Base-by-base conservation (phyloP, 2,797 vertebrate species). In the Tinamus major region DNA sequence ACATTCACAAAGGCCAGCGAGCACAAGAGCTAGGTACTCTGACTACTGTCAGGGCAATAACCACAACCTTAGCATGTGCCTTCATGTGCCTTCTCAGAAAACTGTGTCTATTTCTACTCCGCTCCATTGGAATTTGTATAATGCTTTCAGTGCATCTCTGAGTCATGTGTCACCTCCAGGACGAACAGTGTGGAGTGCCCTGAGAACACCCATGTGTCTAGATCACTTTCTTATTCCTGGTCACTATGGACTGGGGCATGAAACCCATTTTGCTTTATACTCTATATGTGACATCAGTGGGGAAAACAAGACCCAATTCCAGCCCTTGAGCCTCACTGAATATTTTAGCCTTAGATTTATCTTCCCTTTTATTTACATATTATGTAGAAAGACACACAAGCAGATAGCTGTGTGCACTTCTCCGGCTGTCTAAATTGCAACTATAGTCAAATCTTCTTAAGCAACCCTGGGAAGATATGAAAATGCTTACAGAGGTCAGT, bases 121-220 rank as follows among this genome's bases (percentile, higher is more conserved):
- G 9, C 16, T 48, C 67, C 63, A 18, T 13, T 49, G 53, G 29
- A 46, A 51, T 26, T 83, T 46, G 51, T 6, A 1, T 35, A 48
- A 29, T 5, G 20, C 48, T 24, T 87, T 27, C n/a, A 83, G 42
- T 9, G 7, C 15, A 67, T 19, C 10, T 46, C 21, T 44, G 26
- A 56, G 24, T 53, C 14, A 68, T 29, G 33, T 42, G 13, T n/a
- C 33, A 39, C 10, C 18, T 74, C 15, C 56, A 67, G 29, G 4
- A 27, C 90, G 61, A 64, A 72, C 24, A 31, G n/a, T 0, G 3
- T 12, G 48, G 29, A 76, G 41, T 13, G 17, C 44, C 9, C 13
- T 17, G 5, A 33, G 39, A 17, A 49, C 42, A 23, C 10, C 29
- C 23, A 17, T 0, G 0, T 55, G 10, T 14, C 46, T 23, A 37